Base-by-base conservation (phyloP, 1,140 invertebrate species). In the Apis dorsata region DNA sequence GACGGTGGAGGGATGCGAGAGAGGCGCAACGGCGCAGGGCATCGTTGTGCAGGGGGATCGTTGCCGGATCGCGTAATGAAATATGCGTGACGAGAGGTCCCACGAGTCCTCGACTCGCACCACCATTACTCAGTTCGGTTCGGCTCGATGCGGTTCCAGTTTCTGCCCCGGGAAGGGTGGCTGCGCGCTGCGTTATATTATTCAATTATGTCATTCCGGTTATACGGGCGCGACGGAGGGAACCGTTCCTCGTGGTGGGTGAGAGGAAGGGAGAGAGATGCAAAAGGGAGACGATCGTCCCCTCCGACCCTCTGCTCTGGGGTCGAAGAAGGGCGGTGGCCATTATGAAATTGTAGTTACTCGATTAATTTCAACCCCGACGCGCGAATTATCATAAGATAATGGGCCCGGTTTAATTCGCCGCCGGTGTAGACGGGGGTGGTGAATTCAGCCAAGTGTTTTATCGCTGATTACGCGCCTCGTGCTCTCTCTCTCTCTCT, bases 141-240 rank as follows among this genome's bases (percentile, higher is more conserved):
- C 85, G 87, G 84, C 80, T 62, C 75, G 83, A 77, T 87, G 85
- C 84, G 89, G 82, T 88, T 87, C 87, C 80, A 76, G 89, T 82
- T 86, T 70, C 90, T 86, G 75, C 75, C 74, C 77, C 74, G 85
- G 89, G 89, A 91, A 92, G 91, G 91, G 89, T 91, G 85, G 86
- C 86, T 74, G 70, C 91, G 86, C 91, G 62, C 34, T 34, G 34
- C 62, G 92, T 93, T 93, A 93, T 93, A 94, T 93, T 93, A 94
- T 94, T 94, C 92, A 94, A 94, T 94, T 93, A 94, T 93, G 92
- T 93, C 93, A 93, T 93, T 91, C 92, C 85, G 91, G 91, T 93
- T 93, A 92, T 92, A 93, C 92, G 92, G 91, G 90, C 88, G 89
- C 90, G 87, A 87, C 86, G 86, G 85, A 85, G 90, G 90, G 80